These are phyloP conservation scores for Notechis scutatus DNA, from an alignment of 2,113 vertebrate genomes.

Conservation along the genomic window DNA sequence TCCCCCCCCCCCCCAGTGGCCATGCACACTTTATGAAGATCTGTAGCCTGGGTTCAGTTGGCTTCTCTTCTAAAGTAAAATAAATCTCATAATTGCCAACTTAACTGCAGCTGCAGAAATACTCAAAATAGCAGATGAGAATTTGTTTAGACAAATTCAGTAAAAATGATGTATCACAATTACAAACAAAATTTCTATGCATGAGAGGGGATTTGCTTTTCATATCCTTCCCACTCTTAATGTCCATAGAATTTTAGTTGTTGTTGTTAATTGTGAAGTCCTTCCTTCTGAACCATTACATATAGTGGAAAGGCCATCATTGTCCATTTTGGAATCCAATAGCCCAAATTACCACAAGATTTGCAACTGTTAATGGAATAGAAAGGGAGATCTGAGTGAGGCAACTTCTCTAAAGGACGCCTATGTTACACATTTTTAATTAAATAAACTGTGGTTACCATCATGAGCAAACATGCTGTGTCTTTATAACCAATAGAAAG, in stretches of 20 bases:
- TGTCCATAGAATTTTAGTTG: neutral
- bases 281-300: neutral
- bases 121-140: neutral
- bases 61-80: neutral
- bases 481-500: neutral
- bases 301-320: neutral
- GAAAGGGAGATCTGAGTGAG: neutral
- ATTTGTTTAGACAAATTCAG: neutral
- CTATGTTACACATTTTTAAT: neutral
- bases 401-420: neutral
- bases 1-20: neutral
- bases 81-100: neutral
- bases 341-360: neutral
- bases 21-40: neutral
- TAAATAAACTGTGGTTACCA: neutral
- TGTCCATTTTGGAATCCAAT: neutral
- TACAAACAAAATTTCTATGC: neutral
- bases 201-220: neutral
- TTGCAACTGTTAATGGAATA: neutral
- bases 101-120: neutral
- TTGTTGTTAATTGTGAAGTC: too few species aligned
- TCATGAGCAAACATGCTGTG: neutral
- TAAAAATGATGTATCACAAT: neutral
- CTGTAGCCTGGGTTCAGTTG: neutral
- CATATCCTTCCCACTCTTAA: neutral